phyloP scores from a whole-genome alignment of 2,797 vertebrate genomes.

The Rhabdophis nuchalis region DNA sequence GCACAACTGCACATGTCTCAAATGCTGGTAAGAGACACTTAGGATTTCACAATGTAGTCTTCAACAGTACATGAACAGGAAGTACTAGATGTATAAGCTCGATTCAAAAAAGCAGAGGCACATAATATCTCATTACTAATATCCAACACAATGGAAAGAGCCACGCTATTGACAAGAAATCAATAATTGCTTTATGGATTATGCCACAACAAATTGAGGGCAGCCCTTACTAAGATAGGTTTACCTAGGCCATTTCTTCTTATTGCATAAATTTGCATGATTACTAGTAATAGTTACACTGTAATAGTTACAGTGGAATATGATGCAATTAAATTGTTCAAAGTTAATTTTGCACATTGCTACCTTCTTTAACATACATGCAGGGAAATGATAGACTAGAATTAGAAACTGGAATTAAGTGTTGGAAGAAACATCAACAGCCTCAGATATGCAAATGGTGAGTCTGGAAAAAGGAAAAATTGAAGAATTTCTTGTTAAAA shows the following conservation, averaged over 20 bases:
- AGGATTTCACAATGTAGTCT: neutral
- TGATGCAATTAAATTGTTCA: neutral
- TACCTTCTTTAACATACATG: neutral
- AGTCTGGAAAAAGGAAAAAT: neutral
- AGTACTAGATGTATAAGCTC: neutral
- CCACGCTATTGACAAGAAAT: neutral
- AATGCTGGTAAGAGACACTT: neutral
- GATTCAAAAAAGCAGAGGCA: neutral
- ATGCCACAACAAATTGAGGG: neutral
- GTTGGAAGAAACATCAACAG: neutral
- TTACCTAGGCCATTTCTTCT: neutral
- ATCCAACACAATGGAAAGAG: neutral
- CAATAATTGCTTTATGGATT: neutral
- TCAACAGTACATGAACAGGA: neutral
- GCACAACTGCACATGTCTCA: neutral
- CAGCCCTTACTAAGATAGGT: neutral
- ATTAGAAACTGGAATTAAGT: neutral
- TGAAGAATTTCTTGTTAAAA: neutral
- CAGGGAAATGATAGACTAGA: neutral
- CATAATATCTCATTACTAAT: neutral
- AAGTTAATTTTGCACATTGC: neutral
- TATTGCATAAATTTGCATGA: neutral
- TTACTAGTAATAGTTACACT: neutral
- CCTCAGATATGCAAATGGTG: neutral
- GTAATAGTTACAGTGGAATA: neutral